Base-by-base conservation (phyloP, 2,888 invertebrate species). In the Idaea dimidiata region DNA sequence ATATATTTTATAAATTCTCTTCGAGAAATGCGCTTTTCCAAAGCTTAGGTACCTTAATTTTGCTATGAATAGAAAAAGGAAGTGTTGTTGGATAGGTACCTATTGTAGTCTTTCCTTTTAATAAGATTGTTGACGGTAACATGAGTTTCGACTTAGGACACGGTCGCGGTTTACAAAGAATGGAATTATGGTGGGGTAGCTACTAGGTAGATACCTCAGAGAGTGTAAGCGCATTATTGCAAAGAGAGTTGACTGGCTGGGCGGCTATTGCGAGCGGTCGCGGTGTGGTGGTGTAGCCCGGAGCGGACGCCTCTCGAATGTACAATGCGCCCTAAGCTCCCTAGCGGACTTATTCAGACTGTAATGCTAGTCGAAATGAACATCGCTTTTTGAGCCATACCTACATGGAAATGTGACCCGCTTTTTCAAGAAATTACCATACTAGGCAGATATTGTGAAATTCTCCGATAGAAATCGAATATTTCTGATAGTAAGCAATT, bases 201-300 rank as follows among this genome's bases (percentile, higher is more conserved):
- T 80, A 75, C 78, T 81, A 82, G 78, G 78, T 75, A 83, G 80
- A 79, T 79, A 82, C 84, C 79, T 81, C 80, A 83, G 79, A 69
- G 66, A 66, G 72, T 43, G 43, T 89, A 90, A 90, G 89, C 87
- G 90, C 86, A 90, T 90, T 91, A 91, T 84, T 85, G 87, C 86
- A 83, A 81, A 88, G 83, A 80, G 82, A 78, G 75, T 72, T 72
- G 59, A 61, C 54, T 61, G 59, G 63, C 54, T 61, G 77, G 75
- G 77, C 72, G 79, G 72, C 62, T 10, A 43, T 43, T 14, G 43
- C 56, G 18, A 24, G 56, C 18, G 56, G 17, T 17, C 16, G 17
- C 10, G 17, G 18, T 6, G 17, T 56, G 56, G 56, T 16, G 56
- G 18, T 56, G 17, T 8, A 7, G 78, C 79, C 80, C 74, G 75